These are phyloP conservation scores for Nesoenas mayeri DNA, from an alignment of 2,113 vertebrate genomes.

Conservation along the genomic window DNA sequence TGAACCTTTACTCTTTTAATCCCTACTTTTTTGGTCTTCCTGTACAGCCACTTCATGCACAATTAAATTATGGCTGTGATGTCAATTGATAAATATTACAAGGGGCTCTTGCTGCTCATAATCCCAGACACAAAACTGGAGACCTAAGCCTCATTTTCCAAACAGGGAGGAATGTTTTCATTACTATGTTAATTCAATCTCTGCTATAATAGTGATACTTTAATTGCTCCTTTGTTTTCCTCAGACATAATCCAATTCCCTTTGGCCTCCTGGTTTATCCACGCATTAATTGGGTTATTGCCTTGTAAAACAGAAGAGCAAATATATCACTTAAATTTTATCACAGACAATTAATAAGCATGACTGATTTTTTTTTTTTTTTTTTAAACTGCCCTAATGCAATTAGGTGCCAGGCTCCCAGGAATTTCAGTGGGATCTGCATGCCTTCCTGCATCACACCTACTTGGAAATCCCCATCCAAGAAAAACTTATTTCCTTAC, in stretches of 20 bases:
- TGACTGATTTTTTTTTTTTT: neutral
- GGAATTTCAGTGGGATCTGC: constrained; percentile 13
- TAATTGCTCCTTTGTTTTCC: constrained; percentile 71
- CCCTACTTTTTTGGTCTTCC: neutral
- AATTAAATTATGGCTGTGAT: neutral
- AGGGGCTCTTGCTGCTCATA: neutral
- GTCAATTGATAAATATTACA: neutral
- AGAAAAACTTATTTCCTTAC: neutral
- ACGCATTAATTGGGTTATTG: constrained; percentile 69
- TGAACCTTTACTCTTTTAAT: neutral
- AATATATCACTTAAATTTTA: constrained; percentile 65
- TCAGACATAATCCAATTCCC: constrained; percentile 70
- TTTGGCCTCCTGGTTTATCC: constrained; percentile 67
- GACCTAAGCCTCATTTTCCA: neutral
- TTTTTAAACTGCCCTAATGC: constrained; percentile 3
- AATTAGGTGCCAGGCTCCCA: constrained; percentile 1
- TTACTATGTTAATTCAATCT: constrained; percentile 69
- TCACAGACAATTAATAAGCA: constrained; percentile 55
- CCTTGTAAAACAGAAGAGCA: constrained; percentile 63
- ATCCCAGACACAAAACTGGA: constrained; percentile 18
- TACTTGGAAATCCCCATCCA: constrained; percentile 6
- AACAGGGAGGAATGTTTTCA: constrained; percentile 42
- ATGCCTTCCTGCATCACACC: neutral
- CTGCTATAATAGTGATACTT: constrained; percentile 47
- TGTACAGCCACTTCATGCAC: neutral